Percentiles rank a stretch among this genome's conserved stretches.
phyloP scores from a whole-genome alignment of 2,888 invertebrate species.

The Pecten maximus region DNA sequence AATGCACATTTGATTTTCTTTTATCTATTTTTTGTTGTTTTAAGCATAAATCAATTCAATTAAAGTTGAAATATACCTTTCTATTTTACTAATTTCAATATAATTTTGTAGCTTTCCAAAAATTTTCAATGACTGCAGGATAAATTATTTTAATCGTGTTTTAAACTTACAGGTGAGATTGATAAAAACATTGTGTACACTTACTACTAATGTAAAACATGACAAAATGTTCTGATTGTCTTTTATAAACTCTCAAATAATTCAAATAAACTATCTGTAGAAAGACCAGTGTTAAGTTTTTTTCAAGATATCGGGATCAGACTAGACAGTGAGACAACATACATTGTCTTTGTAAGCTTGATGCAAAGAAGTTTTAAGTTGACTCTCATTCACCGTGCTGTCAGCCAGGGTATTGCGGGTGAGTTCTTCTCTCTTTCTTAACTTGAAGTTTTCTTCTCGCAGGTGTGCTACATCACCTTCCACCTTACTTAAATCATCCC shows the following conservation, averaged over 20 bases:
- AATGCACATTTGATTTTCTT: too few relatives aligned
- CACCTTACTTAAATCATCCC: constrained; percentile 47
- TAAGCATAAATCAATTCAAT: too few relatives aligned
- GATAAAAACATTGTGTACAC: too few relatives aligned
- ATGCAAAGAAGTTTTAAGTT: constrained; percentile 71
- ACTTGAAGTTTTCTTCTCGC: constrained; percentile 69
- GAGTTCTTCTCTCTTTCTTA: constrained; percentile 64
- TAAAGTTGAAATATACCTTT: too few relatives aligned
- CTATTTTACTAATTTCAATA: too few relatives aligned
- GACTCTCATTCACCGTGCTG: constrained; percentile 68
- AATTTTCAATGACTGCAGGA: too few relatives aligned
- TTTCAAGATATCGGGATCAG: background rate
- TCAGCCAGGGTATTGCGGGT: constrained; percentile 62
- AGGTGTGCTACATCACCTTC: constrained; percentile 51
- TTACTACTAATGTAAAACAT: background rate
- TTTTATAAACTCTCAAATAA: background rate
- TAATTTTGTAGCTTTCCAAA: too few relatives aligned
- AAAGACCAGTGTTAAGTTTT: background rate
- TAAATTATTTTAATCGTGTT: too few relatives aligned
- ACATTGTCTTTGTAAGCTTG: constrained; percentile 70
- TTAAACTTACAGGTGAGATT: too few relatives aligned
- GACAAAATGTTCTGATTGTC: background rate
- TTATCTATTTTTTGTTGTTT: too few relatives aligned
- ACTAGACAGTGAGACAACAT: constrained; percentile 8
- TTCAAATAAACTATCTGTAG: background rate